phyloP scores from a whole-genome alignment of 2,797 vertebrate genomes.

The Anguilla marmorata region DNA sequence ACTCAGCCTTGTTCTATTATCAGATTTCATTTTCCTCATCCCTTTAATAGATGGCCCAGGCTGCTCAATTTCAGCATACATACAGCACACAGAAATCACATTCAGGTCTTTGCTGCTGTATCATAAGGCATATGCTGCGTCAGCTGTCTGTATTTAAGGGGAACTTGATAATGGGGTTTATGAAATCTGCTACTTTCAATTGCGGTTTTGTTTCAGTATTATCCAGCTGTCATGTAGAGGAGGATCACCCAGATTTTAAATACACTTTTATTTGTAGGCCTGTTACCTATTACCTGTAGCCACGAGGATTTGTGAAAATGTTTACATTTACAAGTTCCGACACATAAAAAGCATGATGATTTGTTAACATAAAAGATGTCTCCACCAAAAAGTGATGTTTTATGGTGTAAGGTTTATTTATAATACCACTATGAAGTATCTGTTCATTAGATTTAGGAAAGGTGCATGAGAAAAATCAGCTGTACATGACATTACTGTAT shows the following conservation, averaged over 20 bases:
- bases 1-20: background rate
- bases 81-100: background rate
- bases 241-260: background rate
- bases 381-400: constrained; percentile 1
- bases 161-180: background rate
- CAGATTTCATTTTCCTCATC: background rate
- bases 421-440: background rate
- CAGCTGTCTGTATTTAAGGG: background rate
- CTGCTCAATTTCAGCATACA: background rate
- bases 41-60: background rate
- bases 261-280: background rate
- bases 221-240: background rate
- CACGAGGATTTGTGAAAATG: background rate
- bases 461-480: too few species aligned
- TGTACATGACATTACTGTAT: too few species aligned
- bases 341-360: background rate
- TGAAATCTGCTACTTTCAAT: background rate
- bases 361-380: background rate
- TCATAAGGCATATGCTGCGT: background rate
- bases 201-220: background rate
- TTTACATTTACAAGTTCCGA: background rate
- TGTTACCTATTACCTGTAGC: background rate
- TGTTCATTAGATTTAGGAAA: background rate
- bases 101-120: background rate
- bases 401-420: background rate